Conservation (phyloP, 92 coral and sea anemone genomes). For the Zoanthus sansibaricus region DNA sequence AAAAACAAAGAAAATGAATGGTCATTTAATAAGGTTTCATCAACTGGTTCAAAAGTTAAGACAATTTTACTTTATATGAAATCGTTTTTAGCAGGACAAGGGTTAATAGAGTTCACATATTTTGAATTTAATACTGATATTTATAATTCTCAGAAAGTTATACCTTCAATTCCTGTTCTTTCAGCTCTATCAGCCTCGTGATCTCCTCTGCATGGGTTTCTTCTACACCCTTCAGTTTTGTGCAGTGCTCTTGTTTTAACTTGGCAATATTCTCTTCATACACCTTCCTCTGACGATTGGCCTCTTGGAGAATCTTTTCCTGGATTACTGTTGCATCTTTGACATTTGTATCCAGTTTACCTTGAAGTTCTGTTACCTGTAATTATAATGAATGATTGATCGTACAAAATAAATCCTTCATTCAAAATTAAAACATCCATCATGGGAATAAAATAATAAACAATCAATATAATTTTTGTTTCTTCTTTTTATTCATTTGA, state of each 20-base stretch:
- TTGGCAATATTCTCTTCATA: constrained; percentile 85
- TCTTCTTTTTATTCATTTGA: no score
- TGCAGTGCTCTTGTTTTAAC: constrained; percentile 69
- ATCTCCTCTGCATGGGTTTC: constrained; percentile 73
- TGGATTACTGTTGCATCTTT: constrained; percentile 69
- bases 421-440: no score
- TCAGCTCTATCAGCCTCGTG: constrained; percentile 61
- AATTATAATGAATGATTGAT: not conserved
- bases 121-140: no score
- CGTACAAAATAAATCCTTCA: not conserved
- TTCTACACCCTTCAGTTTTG: constrained; percentile 71
- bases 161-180: constrained; percentile 93
- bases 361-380: constrained; percentile 80
- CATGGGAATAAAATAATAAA: no score
- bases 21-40: no score
- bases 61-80: no score
- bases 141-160: not conserved
- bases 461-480: no score
- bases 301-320: constrained; percentile 75
- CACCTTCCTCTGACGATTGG: constrained; percentile 67
- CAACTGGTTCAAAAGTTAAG: no score
- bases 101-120: no score
- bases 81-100: no score
- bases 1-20: no score
- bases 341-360: constrained; percentile 72